Evolutionary conservation across 2,797 vertebrate genomes (phyloP), one percentile per base, ranked within the genome.

Genomic region (Sebastes taczanowskii): DNA sequence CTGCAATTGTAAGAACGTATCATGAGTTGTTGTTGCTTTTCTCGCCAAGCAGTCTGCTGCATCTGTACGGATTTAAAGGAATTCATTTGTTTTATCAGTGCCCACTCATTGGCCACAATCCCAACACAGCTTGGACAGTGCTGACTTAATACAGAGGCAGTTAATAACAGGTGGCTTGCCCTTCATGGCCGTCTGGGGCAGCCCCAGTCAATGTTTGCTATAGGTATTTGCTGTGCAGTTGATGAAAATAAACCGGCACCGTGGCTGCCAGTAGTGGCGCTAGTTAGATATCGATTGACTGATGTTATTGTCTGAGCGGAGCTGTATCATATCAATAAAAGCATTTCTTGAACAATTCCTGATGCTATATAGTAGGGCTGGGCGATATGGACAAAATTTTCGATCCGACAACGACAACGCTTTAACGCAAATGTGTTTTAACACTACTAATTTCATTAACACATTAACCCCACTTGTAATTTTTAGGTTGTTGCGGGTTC

Each of bases 51-150:
- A 55, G 60, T 62, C 71, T 77, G 65, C 27, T 71, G 32, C 52
- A 30, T 78, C 35, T 74, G 23, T 66, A 25, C 49, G 23, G 18
- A 67, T 85, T 84, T 78, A 66, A 66, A 81, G 71, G 46, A 78
- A 53, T 86, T 77, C 1, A 73, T 73, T 83, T 77, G 63, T 69
- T 89, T 66, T 32, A 49, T 77, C 56, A 70, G 62, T 74, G 52
- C 79, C 62, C 72, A 42, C 38, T 81, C 52, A 35, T 71, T 89
- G 88, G 78, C 82, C 65, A 27, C 38, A 13, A 25, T 87, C 83
- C 81, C 76, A 82, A 55, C 23, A 22, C 30, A 18, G 30, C 77
- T 76, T 20, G 34, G 76, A 65, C 66, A 69, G 20, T 60, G 62
- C 72, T 22, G 74, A 53, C 74, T 77, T 65, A 30, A 61, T 56